These are phyloP conservation scores for Myrmecobius fasciatus DNA, from an alignment of 2,113 vertebrate species.

Conservation along the genomic window DNA sequence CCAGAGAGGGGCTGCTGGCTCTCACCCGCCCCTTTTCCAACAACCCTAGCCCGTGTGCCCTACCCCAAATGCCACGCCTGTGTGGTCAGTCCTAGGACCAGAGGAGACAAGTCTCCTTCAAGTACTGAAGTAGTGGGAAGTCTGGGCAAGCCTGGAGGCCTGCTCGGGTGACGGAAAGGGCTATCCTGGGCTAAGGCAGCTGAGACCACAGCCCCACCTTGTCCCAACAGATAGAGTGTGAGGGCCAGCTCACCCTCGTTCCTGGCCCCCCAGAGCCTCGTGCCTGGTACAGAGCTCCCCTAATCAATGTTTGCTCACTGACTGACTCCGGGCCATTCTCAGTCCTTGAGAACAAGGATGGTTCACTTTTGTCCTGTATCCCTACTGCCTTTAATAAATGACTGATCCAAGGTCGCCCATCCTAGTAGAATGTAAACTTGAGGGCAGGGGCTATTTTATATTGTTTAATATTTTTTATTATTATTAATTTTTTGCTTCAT, in stretches of 20 bases:
- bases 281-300: too few species aligned
- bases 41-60: background rate
- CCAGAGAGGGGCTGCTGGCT: conserved; percentile 7
- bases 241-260: background rate
- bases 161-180: background rate
- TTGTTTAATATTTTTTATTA: background rate
- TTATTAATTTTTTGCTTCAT: too few species aligned
- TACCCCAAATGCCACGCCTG: background rate
- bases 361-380: too few species aligned
- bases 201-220: background rate
- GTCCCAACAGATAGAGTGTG: background rate
- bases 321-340: too few species aligned
- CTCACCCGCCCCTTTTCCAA: background rate
- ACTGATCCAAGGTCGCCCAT: too few species aligned
- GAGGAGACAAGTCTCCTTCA: background rate
- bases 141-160: conserved; percentile 7
- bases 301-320: too few species aligned
- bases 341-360: background rate
- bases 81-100: background rate
- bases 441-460: background rate
- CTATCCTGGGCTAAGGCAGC: background rate
- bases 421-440: background rate
- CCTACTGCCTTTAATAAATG: too few species aligned
- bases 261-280: background rate
- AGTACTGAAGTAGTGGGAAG: background rate